Evolutionary conservation across 1,140 invertebrate genomes (phyloP), one percentile per base, ranked within the genome.

Genomic region (Euschistus heros): DNA sequence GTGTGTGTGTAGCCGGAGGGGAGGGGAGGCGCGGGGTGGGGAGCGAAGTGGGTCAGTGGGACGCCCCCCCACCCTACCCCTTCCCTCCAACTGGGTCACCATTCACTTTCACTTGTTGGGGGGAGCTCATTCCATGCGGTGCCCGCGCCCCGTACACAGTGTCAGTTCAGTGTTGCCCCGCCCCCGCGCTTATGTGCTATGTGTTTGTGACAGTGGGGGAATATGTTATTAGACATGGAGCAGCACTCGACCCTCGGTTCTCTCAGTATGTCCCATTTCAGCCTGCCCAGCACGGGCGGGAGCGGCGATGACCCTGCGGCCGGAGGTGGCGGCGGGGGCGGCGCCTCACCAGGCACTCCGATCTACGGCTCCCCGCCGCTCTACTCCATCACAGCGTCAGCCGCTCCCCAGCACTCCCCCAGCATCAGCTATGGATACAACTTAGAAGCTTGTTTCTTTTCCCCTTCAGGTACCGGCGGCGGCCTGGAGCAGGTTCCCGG

Each of bases 181-280:
- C 54, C 52, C 52, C 52, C 50, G 20, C n/a, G 62, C 55, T 42
- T 27, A 54, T 65, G 60, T 64, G 64, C 64, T 59, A 54, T 64
- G 42, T 59, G 66, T 47, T 37, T 33, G 68, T 60, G 59, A 52
- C 26, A 59, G 57, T 44, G 47, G 50, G 44, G 66, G 64, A 69
- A 64, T 68, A 86, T 87, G 85, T 85, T 86, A 84, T 84, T 86
- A 79, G 83, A 86, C 78, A 87, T 88, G 85, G 85, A 87, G 82
- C 85, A 86, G 76, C 85, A 87, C 78, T 84, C 87, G 78, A 82
- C 86, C 79, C 81, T 89, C 76, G 86, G 89, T 80, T 88, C 87
- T 75, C 82, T 90, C 71, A 89, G 88, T 79, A 88, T 91, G 85
- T 88, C 87, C 75, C 86, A 88, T 68, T 78, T 76, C 76, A 83